Evolutionary conservation across 2,113 vertebrate species (phyloP).

Genomic region (Garra rufa): DNA sequence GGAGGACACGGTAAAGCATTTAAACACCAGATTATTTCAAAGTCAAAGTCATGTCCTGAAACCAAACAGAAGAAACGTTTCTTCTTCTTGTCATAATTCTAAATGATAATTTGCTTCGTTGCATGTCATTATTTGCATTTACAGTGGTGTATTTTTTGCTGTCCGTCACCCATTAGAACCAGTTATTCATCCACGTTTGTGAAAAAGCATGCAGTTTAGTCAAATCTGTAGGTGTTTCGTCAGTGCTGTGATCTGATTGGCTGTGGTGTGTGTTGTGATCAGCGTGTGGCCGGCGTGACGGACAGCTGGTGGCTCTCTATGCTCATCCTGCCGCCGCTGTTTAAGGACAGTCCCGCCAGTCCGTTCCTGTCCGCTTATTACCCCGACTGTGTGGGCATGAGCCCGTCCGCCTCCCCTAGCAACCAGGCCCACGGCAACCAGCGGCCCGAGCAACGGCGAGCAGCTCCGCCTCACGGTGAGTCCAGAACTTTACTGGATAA

Average conservation of each 20-base stretch:
- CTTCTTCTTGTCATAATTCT: too few relatives aligned
- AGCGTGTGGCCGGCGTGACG: slow-evolving; percentile 94
- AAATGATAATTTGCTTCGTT: too few relatives aligned
- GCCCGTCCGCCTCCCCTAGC: slow-evolving; percentile 85
- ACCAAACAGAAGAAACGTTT: neutral
- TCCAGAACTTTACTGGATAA: slow-evolving; percentile 7
- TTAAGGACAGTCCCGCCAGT: slow-evolving; percentile 94
- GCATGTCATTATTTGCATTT: too few relatives aligned
- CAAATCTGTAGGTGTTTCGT: too few relatives aligned
- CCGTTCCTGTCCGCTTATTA: slow-evolving; percentile 94
- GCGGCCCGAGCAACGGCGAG: slow-evolving; percentile 82
- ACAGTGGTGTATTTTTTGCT: too few relatives aligned
- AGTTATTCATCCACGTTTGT: too few relatives aligned
- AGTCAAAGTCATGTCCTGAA: too few relatives aligned
- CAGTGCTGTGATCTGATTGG: neutral
- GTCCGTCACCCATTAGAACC: too few relatives aligned
- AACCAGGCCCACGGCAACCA: slow-evolving; percentile 60
- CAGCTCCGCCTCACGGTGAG: slow-evolving; percentile 74
- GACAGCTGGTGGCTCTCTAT: slow-evolving; percentile 97
- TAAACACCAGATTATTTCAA: neutral
- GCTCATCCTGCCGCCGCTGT: slow-evolving; percentile 94
- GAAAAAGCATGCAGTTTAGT: too few relatives aligned
- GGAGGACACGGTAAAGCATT: slow-evolving; percentile 88
- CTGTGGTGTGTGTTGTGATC: slow-evolving; percentile 39
- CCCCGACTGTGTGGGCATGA: slow-evolving; percentile 99